Conservation (phyloP, 2,113 vertebrate genomes). For the Macaca nemestrina region DNA sequence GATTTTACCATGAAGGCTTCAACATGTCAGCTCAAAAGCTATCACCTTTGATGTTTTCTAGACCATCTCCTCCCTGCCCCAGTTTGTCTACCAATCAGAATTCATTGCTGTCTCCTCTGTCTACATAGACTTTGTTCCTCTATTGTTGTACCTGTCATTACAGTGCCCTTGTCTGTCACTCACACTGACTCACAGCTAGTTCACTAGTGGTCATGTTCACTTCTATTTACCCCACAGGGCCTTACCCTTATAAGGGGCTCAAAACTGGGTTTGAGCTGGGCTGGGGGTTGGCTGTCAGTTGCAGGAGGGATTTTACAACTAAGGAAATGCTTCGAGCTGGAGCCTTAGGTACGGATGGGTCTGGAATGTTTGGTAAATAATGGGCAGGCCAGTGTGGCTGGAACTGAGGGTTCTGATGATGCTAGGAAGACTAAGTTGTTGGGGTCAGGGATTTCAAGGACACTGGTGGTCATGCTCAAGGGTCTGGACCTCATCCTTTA, state of each 20-base stretch:
- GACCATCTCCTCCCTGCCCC: background rate
- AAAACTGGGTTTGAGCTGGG: too few species aligned
- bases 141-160: too few species aligned
- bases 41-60: background rate
- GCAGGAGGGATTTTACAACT: too few species aligned
- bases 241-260: background rate
- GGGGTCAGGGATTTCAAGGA: too few species aligned
- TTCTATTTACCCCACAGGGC: background rate
- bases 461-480: background rate
- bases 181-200: too few species aligned
- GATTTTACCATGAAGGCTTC: background rate
- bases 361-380: background rate
- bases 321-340: background rate
- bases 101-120: background rate
- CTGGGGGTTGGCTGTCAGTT: background rate
- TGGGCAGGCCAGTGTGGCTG: too few species aligned
- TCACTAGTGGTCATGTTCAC: background rate
- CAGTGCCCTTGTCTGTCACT: background rate
- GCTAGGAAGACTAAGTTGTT: background rate
- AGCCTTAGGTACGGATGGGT: background rate
- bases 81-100: background rate
- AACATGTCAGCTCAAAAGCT: background rate
- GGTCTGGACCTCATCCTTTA: background rate
- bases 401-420: background rate
- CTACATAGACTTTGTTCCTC: background rate